Base-by-base conservation (phyloP, 2,888 invertebrate species). In the Plebejus anna region DNA sequence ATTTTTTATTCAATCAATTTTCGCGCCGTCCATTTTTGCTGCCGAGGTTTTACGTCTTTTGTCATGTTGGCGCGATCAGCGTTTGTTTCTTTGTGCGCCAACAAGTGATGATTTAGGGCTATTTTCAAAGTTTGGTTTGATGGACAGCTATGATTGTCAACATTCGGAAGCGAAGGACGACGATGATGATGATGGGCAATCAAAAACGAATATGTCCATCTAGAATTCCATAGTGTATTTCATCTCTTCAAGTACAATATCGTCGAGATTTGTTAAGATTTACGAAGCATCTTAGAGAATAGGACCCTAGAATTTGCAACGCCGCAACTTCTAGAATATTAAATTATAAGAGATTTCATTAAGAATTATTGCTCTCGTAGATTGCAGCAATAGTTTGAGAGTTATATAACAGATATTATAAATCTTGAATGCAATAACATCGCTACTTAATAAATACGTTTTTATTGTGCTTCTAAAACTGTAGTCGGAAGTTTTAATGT, bases 1-100 rank as follows among this genome's bases (percentile, higher is more conserved):
- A 75, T 75, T 55, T 70, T 70, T 76, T 76, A 51, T 71, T 51
- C 73, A 73, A 73, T 73, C 55, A 73, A 73, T 32, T 51, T 73
- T 55, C 6, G 73, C 5, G 32, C 13, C 47, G 71, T 71, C 71
- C 71, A 42, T 71, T 71, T 71, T 71, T 66, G 66, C 66, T 66
- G 66, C 66, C 66, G 66, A 36, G 66, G 66, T 66, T 66, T 66
- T 66, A 32, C 32, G 66, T 66, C 66, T 66, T 66, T 66, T 66
- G 66, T 66, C 66, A 66, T 66, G 32, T 66, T 66, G 66, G 13
- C 66, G 66, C 66, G 66, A 36, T 66, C 11, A 13, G 32, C 32
- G 47, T 47, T 47, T 36, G 66, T 32, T 36, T 36, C 32, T 66
- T 32, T 66, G 13, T 66, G 32, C 36, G 13, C 32, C 13, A 61